phyloP scores from a whole-genome alignment of 1,140 invertebrate genomes.

The Drosophila parvula region DNA sequence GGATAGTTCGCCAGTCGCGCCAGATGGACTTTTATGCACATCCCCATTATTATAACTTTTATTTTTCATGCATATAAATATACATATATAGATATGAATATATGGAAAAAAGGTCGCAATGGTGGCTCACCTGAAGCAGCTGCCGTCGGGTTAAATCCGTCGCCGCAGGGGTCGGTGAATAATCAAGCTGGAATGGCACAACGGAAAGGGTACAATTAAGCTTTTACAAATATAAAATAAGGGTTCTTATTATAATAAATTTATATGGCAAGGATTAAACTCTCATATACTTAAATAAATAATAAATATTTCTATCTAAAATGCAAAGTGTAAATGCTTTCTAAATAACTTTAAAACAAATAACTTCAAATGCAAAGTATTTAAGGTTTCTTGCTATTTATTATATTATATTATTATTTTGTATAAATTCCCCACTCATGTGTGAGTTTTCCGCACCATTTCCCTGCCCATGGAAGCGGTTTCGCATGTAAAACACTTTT shows the following conservation, averaged over 20 bases:
- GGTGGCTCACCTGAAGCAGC: constrained; percentile 64
- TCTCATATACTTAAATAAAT: background rate
- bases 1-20: constrained; percentile 54
- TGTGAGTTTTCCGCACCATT: constrained; percentile 36
- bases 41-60: constrained; percentile 61
- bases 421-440: background rate
- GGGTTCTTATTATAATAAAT: too few relatives aligned
- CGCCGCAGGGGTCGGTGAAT: constrained; percentile 33
- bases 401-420: background rate
- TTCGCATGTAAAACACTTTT: constrained; percentile 55
- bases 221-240: background rate
- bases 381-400: background rate
- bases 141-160: constrained; percentile 27
- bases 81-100: background rate
- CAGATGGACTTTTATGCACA: constrained; percentile 47
- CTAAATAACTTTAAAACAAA: background rate
- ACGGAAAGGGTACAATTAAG: background rate
- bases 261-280: background rate
- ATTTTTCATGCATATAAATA: constrained; percentile 38
- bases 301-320: background rate
- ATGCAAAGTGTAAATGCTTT: background rate
- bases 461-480: constrained; percentile 22
- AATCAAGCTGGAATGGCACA: constrained; percentile 57
- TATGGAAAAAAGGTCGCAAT: constrained; percentile 6
- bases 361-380: background rate